phyloP scores from a whole-genome alignment of 2,113 vertebrate species.

The Strix uralensis region DNA sequence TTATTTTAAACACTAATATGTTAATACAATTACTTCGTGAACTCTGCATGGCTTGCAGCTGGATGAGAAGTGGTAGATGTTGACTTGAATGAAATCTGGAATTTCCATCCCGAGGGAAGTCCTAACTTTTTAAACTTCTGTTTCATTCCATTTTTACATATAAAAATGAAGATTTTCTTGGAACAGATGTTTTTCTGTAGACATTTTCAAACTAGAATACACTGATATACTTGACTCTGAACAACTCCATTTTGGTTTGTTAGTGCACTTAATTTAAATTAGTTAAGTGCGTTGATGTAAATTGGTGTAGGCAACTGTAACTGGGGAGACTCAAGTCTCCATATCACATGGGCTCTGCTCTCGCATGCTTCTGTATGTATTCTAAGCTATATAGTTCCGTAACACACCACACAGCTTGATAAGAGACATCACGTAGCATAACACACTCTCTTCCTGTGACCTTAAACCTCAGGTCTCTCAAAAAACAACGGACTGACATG shows the following conservation, averaged over 20 bases:
- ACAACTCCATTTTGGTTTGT: neutral
- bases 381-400: neutral
- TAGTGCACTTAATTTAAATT: neutral
- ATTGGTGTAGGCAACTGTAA: neutral
- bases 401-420: neutral
- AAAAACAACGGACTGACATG: neutral
- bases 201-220: neutral
- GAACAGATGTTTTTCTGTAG: neutral
- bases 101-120: neutral
- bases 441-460: neutral
- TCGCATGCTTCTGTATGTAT: fast-evolving
- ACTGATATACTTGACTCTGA: neutral
- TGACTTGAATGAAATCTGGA: neutral
- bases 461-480: neutral
- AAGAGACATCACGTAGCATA: fast-evolving
- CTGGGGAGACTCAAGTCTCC: neutral
- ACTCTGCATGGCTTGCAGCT: neutral
- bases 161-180: neutral
- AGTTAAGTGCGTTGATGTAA: neutral
- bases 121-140: neutral
- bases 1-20: neutral
- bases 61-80: neutral
- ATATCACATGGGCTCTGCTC: neutral
- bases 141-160: neutral
- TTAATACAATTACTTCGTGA: neutral